These are phyloP conservation scores for Laupala kohalensis DNA, from an alignment of 1,140 invertebrate genomes.

Conservation along the genomic window DNA sequence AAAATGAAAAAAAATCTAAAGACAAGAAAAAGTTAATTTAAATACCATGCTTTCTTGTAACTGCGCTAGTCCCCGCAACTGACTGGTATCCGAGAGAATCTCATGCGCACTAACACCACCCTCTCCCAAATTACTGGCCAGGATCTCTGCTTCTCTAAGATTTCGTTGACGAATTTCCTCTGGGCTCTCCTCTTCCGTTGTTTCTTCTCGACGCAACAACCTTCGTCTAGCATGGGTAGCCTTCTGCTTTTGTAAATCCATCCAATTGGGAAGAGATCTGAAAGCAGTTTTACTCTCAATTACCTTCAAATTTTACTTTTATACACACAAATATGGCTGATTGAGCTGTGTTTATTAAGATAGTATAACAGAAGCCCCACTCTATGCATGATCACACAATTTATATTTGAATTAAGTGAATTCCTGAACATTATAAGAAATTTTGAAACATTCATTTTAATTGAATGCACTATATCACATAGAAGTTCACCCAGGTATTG, in stretches of 20 bases:
- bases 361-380: too few species aligned
- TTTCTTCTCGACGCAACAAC: constrained; percentile 33
- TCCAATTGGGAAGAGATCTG: constrained; percentile 73
- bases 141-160: constrained; percentile 78
- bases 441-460: too few species aligned
- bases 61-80: constrained; percentile 69
- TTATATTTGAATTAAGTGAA: too few species aligned
- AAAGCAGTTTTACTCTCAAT: constrained; percentile 9
- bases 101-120: constrained; percentile 71
- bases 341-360: too few species aligned
- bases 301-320: background rate
- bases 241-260: constrained; percentile 47
- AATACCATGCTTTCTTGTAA: constrained; percentile 88
- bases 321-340: too few species aligned
- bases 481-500: too few species aligned
- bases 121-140: constrained; percentile 77
- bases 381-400: too few species aligned
- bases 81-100: constrained; percentile 63
- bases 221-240: constrained; percentile 15
- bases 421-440: too few species aligned
- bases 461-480: too few species aligned
- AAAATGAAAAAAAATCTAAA: background rate
- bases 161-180: constrained; percentile 69
- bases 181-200: constrained; percentile 52
- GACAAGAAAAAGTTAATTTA: constrained; percentile 29